A percentile compares a stretch with the other conserved stretches of the same genome.
phyloP scores from a whole-genome alignment of 2,113 vertebrate genomes.

The Mionectes macconnelli region DNA sequence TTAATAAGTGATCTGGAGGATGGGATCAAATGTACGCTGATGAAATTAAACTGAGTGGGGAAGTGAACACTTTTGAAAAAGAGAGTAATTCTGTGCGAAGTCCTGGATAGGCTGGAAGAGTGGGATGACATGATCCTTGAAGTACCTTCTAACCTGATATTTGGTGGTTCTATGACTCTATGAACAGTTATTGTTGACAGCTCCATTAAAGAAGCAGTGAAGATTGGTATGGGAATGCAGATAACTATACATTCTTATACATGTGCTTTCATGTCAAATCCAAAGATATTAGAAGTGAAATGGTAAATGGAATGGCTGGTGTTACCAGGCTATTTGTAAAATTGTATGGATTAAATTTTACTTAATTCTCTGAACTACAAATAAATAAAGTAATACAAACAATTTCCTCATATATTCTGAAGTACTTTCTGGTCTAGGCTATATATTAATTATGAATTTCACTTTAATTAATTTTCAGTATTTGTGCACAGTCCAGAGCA shows the following conservation, averaged over 20 bases:
- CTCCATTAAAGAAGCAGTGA: background rate
- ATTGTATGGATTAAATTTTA: background rate
- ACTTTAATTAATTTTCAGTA: background rate
- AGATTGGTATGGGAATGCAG: background rate
- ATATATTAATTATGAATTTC: background rate
- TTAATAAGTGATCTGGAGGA: background rate
- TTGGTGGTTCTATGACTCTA: background rate
- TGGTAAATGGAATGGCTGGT: background rate
- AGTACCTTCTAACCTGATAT: background rate
- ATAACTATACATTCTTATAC: background rate
- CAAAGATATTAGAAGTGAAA: background rate
- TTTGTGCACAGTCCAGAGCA: background rate
- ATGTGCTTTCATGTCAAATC: background rate
- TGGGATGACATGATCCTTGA: background rate
- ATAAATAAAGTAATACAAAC: background rate
- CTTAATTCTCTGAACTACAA: background rate
- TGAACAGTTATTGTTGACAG: background rate
- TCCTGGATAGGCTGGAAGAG: background rate
- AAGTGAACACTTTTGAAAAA: background rate
- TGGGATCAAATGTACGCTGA: background rate
- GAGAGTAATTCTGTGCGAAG: background rate
- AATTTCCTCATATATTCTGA: background rate
- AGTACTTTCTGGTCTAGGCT: background rate
- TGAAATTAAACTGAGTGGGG: background rate
- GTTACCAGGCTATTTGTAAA: background rate